Evolutionary conservation across 2,797 vertebrate genomes (phyloP).

Genomic region (Gobio occitaniae): DNA sequence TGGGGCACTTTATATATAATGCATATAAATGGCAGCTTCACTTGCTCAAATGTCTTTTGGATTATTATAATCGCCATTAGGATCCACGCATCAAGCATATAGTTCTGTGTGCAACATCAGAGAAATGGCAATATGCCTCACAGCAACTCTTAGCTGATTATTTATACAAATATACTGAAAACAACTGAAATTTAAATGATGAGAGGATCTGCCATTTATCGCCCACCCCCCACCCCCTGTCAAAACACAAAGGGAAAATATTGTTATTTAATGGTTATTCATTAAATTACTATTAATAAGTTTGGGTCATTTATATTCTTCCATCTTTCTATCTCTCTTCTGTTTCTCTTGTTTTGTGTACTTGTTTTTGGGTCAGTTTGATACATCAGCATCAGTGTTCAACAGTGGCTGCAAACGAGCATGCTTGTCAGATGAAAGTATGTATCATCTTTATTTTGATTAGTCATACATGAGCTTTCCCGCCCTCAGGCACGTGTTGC

Average conservation of each 20-base stretch:
- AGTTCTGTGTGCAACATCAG: neutral
- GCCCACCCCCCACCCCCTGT: neutral
- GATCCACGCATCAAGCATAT: conserved; percentile 16
- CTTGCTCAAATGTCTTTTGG: conserved; percentile 24
- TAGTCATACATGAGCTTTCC: conserved; percentile 63
- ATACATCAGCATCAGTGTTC: neutral
- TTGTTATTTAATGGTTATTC: neutral
- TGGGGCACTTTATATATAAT: conserved; percentile 14
- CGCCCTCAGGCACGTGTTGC: conserved; percentile 52
- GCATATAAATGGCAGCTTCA: conserved; percentile 15
- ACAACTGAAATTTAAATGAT: conserved; percentile 24
- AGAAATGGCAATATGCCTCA: conserved; percentile 26
- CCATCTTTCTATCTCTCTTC: conserved; percentile 22
- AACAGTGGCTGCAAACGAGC: conserved; percentile 1
- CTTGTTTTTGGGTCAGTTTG: neutral
- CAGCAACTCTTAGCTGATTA: conserved; percentile 16
- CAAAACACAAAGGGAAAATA: neutral
- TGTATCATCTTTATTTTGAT: conserved; percentile 64
- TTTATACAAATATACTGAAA: conserved; percentile 23
- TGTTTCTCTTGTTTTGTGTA: neutral
- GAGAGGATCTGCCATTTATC: conserved; percentile 6
- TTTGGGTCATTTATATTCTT: conserved; percentile 24
- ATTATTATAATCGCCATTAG: conserved; percentile 25
- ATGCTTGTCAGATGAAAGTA: conserved; percentile 65
- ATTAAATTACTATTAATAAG: conserved; percentile 41